Evolutionary conservation across 2,888 invertebrate species (phyloP).

Genomic region (Drosophila ezoana): DNA sequence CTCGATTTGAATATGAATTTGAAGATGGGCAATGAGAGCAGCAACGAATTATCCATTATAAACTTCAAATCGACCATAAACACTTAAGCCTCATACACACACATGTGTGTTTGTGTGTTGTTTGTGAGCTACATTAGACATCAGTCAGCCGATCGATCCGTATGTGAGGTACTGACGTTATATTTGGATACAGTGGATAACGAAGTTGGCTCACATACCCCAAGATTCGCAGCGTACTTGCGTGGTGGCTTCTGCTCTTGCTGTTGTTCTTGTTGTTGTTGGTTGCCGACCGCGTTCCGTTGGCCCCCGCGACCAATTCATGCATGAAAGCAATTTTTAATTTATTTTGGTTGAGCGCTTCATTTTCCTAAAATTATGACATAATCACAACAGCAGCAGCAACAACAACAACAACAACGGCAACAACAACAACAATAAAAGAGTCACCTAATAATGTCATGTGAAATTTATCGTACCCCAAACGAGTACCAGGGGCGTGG

Average conservation of each 20-base stretch:
- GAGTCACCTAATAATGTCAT: conserved; percentile 78
- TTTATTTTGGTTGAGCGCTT: conserved; percentile 81
- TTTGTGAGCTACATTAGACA: conserved; percentile 22
- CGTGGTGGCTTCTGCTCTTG: conserved; percentile 17
- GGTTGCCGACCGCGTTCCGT: conserved; percentile 17
- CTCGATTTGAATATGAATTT: conserved; percentile 29
- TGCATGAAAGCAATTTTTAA: conserved; percentile 82
- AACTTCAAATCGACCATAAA: conserved; percentile 82
- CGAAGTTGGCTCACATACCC: conserved; percentile 51
- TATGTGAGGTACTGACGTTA: conserved; percentile 49
- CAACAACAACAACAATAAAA: conserved; percentile 49
- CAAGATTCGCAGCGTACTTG: conserved; percentile 60
- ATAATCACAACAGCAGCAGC: conserved; percentile 66
- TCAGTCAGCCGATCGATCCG: conserved; percentile 46
- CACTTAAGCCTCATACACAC: conserved; percentile 61
- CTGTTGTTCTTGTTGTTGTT: background rate
- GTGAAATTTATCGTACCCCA: conserved; percentile 71
- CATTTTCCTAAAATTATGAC: conserved; percentile 82
- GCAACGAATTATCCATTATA: conserved; percentile 76
- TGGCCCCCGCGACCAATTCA: conserved; percentile 66
- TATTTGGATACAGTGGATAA: conserved; percentile 68
- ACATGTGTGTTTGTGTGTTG: background rate
- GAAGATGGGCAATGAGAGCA: conserved; percentile 40
- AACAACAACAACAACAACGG: conserved; percentile 31
- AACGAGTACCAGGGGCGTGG: conserved; percentile 61